Percentiles rank a stretch among this genome's conserved stretches.
Conservation (phyloP, 2,888 invertebrate species). For the Acrobasis repandana region DNA sequence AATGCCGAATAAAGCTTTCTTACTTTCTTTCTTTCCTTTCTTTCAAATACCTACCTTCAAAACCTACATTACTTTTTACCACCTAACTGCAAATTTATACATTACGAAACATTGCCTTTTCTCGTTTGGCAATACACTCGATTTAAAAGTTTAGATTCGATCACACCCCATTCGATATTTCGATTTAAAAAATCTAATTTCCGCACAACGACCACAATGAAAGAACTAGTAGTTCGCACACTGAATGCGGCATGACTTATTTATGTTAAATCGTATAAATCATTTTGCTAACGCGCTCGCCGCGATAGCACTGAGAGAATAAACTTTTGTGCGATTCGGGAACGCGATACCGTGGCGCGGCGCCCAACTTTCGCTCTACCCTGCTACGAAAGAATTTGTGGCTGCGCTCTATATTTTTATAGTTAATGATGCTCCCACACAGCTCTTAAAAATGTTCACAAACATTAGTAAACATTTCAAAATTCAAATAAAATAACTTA, state of each 20-base stretch:
- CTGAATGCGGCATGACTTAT: conserved; percentile 74
- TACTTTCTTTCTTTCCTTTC: too few species aligned
- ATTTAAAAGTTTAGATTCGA: conserved; percentile 23
- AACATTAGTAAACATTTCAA: too few species aligned
- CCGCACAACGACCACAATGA: conserved; percentile 43
- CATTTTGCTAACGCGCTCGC: conserved; percentile 74
- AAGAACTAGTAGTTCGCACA: conserved; percentile 62
- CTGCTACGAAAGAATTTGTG: conserved; percentile 39
- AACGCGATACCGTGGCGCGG: conserved; percentile 64
- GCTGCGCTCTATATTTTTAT: conserved; percentile 26
- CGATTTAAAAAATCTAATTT: conserved; percentile 43
- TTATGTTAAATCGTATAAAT: conserved; percentile 82
- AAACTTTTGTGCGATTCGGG: conserved; percentile 77
- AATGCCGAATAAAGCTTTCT: too few species aligned
- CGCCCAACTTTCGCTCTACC: conserved; percentile 43
- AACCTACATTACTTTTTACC: too few species aligned
- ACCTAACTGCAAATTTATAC: not conserved
- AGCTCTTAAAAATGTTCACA: too few species aligned
- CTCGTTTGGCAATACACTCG: not conserved
- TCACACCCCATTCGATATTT: conserved; percentile 13
- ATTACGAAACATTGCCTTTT: not conserved
- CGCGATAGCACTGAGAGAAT: conserved; percentile 77
- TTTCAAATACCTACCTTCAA: too few species aligned
- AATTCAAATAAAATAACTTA: too few species aligned
- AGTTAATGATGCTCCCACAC: too few species aligned